phyloP scores from a whole-genome alignment of 2,797 vertebrate species.

The Hyperoplus lanceolatus region DNA sequence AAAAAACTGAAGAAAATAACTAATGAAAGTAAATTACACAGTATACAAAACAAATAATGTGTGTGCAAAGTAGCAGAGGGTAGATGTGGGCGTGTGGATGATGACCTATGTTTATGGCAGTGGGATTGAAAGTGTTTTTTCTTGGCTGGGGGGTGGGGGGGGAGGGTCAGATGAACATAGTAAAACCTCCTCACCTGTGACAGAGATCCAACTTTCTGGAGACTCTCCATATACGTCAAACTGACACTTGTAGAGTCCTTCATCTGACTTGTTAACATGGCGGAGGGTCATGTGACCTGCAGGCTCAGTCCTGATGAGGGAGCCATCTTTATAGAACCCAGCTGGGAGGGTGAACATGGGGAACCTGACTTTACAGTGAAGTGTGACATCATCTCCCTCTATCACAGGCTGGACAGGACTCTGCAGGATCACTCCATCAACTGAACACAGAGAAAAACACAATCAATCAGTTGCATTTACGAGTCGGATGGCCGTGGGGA shows the following conservation, averaged over 20 bases:
- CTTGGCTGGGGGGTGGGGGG: no score
- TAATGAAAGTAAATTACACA: no score
- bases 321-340: constrained; percentile 19
- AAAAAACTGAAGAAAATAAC: no score
- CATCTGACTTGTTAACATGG: no score
- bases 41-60: no score
- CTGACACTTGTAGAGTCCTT: neutral
- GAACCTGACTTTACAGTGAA: constrained; percentile 1
- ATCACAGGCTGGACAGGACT: constrained; percentile 17
- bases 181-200: neutral
- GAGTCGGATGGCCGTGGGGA: no score
- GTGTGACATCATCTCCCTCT: constrained; percentile 14
- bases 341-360: fast-evolving
- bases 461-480: no score
- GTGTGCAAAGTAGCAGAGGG: no score
- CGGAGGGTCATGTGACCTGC: neutral
- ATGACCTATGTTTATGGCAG: no score
- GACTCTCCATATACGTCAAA: neutral
- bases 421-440: constrained; percentile 21
- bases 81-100: no score
- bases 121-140: no score
- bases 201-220: constrained; percentile 30
- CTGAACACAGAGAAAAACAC: constrained; percentile 21
- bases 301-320: fast-evolving
- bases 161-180: no score